Evolutionary conservation across 64 coral and sea anemone species (phyloP).

Genomic region (Platygyra sinensis): DNA sequence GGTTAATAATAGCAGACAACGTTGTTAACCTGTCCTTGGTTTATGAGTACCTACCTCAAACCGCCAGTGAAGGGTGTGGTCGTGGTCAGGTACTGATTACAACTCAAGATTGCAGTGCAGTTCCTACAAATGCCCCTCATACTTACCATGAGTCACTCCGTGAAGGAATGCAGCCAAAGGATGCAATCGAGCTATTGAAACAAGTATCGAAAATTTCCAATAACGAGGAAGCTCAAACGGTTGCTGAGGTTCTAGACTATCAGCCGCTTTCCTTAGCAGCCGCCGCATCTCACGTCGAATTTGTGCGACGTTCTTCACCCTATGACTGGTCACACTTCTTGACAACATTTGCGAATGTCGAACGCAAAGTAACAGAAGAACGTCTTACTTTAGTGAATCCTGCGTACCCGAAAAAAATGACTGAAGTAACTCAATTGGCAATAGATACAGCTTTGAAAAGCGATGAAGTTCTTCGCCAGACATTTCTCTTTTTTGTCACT

Average conservation of each 20-base stretch:
- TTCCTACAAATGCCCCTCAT: not conserved
- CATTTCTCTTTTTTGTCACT: not conserved
- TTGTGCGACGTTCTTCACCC: not conserved
- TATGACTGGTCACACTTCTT: slow-evolving; percentile 36
- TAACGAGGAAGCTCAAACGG: not conserved
- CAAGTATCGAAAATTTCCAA: not conserved
- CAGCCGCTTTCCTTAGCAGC: slow-evolving; percentile 44
- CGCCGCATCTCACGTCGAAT: slow-evolving; percentile 12
- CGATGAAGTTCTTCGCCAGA: not conserved
- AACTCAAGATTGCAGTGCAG: slow-evolving; percentile 2
- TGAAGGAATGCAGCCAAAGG: not conserved
- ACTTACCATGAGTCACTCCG: slow-evolving; percentile 19
- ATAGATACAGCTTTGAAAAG: not conserved
- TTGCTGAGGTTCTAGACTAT: slow-evolving; percentile 19
- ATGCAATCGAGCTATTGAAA: not conserved
- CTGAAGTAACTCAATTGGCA: not conserved
- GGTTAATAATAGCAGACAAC: slow-evolving; percentile 26
- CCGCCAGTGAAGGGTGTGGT: not conserved
- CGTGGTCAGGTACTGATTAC: slow-evolving; percentile 17
- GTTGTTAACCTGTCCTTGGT: not conserved
- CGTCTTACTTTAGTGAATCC: too few species aligned
- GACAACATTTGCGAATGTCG: not conserved
- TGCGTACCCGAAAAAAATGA: not conserved
- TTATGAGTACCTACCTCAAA: not conserved
- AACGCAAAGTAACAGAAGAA: slow-evolving; percentile 34